Percentiles rank a stretch among this genome's conserved stretches.
Conservation (phyloP, 2,888 invertebrate genomes). For the Ochropacha duplaris region DNA sequence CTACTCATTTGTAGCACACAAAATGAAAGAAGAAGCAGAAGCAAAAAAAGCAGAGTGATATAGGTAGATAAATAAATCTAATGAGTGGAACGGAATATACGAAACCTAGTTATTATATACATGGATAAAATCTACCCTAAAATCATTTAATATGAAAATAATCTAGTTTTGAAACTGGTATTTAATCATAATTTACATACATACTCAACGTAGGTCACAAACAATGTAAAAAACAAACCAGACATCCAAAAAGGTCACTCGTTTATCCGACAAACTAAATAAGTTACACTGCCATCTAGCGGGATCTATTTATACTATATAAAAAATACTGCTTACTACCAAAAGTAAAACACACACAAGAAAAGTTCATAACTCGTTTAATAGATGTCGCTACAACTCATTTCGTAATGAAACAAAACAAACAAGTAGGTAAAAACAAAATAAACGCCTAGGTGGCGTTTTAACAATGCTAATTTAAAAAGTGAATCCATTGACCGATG, state of each 20-base stretch:
- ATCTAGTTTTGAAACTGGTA: no score
- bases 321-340: not conserved
- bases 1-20: no score
- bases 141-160: no score
- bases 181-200: no score
- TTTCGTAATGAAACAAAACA: constrained; percentile 9
- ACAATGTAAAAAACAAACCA: not conserved
- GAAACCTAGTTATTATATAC: no score
- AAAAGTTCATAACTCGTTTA: constrained; percentile 17
- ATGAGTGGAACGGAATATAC: no score
- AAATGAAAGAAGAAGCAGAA: no score
- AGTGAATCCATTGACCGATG: constrained; percentile 3
- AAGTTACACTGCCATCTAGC: not conserved
- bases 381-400: constrained; percentile 32
- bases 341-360: not conserved
- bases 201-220: no score
- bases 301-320: not conserved
- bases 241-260: no score
- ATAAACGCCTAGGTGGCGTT: not conserved
- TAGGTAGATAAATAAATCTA: no score
- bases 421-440: constrained; percentile 11
- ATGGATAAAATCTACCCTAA: no score
- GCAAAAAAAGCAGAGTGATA: no score
- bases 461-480: not conserved
- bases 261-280: not conserved